These are phyloP conservation scores for Catocala fraxini DNA, from an alignment of 2,888 invertebrate species.

Conservation along the genomic window DNA sequence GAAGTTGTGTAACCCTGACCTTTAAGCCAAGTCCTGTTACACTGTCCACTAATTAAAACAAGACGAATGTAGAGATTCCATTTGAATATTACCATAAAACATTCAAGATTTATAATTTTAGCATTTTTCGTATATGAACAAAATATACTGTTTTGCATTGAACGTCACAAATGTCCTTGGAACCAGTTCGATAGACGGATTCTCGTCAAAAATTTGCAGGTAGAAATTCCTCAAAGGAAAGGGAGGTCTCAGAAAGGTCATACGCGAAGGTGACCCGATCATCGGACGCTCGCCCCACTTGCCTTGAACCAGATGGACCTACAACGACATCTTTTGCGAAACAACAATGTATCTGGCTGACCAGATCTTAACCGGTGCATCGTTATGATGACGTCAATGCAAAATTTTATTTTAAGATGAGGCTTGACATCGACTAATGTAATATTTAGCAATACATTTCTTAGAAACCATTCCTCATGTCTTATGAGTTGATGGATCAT, in stretches of 20 bases:
- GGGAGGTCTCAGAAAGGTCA: slow-evolving; percentile 77
- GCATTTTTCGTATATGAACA: slow-evolving; percentile 28
- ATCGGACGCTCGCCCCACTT: slow-evolving; percentile 65
- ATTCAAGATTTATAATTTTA: slow-evolving; percentile 10
- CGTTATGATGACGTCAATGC: slow-evolving; percentile 22
- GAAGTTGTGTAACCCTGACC: slow-evolving; percentile 22
- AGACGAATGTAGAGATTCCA: neutral
- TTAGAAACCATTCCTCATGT: too few relatives aligned
- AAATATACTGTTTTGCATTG: slow-evolving; percentile 14
- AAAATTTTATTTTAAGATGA: slow-evolving; percentile 7
- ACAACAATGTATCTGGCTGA: slow-evolving; percentile 45
- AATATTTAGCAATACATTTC: neutral
- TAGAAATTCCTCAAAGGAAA: slow-evolving; percentile 75
- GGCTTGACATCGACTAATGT: neutral
- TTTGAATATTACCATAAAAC: neutral
- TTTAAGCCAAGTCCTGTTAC: slow-evolving; percentile 24
- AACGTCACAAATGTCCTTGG: slow-evolving; percentile 49
- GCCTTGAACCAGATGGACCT: slow-evolving; percentile 78
- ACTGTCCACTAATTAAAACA: neutral
- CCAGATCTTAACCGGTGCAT: slow-evolving; percentile 26
- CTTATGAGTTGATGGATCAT: too few relatives aligned
- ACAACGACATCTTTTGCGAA: slow-evolving; percentile 64
- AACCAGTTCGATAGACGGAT: slow-evolving; percentile 59
- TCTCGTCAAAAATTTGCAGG: slow-evolving; percentile 54
- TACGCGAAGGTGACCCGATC: slow-evolving; percentile 74